Evolutionary conservation across 2,113 vertebrate species (phyloP), one percentile per base, ranked within the genome.

Genomic region (Hiodon tergisus): DNA sequence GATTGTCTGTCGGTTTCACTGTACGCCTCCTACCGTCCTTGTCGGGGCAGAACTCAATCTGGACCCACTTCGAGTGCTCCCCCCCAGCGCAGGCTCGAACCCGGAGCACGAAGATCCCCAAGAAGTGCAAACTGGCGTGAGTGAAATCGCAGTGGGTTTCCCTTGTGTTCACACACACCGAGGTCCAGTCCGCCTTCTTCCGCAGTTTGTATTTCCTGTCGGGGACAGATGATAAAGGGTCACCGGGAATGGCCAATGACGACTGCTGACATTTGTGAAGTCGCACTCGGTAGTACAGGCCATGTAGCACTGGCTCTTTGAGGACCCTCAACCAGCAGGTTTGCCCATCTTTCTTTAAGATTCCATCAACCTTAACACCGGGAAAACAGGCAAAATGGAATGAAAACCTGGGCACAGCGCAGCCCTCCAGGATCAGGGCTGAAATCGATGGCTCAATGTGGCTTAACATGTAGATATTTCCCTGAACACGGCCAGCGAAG

Each of bases 71-170:
- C 0, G 89, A 91, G n/a, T 71, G 71, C 0, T 0, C 1, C 2
- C 17, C 52, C 0, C 74, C 55, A 0, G 4, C 4, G 2, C n/a
- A 74, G 76, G 88, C 80, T 54, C 16, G 80, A 0, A 88, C 83
- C 0, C 71, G 88, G 0, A 90, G 9, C 66, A 75, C 0, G 10
- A 61, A 90, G n/a, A 78, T 71, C 4, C 80, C 81, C 2, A 73
- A 46, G 73, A 85, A 89, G 76, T 76, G 62, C 67, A 90, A 69
- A 0, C 74, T 0, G 0, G 1, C 2, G 0, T 0, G 0, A 0
- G 88, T 82, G 0, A 90, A 82, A 65, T 89, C 86, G 79, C 89
- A 90, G 50, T 73, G 46, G 46, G 57, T 67, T 0, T 73, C 66
- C 31, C 17, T n/a, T 48, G 31, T 73, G 1, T 69, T 60, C 3